Conservation (phyloP, 1,140 invertebrate genomes). For the Zaprionus ghesquierei region DNA sequence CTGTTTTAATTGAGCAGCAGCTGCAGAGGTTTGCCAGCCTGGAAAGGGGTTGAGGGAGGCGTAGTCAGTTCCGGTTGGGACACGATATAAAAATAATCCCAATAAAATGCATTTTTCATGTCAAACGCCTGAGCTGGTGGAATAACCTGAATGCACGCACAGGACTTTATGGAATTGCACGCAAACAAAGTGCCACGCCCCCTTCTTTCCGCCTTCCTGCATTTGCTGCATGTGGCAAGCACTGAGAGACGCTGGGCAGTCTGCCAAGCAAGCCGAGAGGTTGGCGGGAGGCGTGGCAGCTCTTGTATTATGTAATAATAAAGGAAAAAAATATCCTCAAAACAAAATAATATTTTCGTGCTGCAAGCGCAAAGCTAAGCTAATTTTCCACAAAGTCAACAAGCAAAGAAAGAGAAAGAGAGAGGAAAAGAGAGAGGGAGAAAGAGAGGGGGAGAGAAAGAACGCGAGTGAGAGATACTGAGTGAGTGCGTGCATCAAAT, state of each 20-base stretch:
- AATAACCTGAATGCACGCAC: conserved; percentile 80
- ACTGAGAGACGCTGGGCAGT: not conserved
- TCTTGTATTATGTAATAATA: conserved; percentile 66
- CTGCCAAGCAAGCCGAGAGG: not conserved
- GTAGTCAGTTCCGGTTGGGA: not conserved
- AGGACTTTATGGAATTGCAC: conserved; percentile 77
- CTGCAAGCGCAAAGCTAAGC: conserved; percentile 44
- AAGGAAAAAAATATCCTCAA: conserved; percentile 12
- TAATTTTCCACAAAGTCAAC: conserved; percentile 55
- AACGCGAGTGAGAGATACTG: not conserved
- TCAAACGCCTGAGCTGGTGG: conserved; percentile 77
- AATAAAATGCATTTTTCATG: conserved; percentile 81
- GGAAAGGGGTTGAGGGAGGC: not conserved
- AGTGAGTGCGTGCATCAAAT: conserved; percentile 33
- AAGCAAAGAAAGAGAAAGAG: conserved; percentile 20
- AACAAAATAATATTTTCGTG: conserved; percentile 46
- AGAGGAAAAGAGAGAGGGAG: not conserved
- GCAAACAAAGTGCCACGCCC: conserved; percentile 62
- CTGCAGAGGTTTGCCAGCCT: not conserved
- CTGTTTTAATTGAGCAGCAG: conserved; percentile 53
- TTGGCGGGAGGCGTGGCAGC: not conserved
- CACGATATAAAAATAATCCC: conserved; percentile 80
- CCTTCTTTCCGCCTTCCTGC: not conserved
- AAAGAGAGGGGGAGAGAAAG: not conserved
- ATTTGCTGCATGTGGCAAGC: not conserved